These are phyloP conservation scores for Aeoliscus strigatus DNA, from an alignment of 2,797 vertebrate genomes.

Conservation along the genomic window DNA sequence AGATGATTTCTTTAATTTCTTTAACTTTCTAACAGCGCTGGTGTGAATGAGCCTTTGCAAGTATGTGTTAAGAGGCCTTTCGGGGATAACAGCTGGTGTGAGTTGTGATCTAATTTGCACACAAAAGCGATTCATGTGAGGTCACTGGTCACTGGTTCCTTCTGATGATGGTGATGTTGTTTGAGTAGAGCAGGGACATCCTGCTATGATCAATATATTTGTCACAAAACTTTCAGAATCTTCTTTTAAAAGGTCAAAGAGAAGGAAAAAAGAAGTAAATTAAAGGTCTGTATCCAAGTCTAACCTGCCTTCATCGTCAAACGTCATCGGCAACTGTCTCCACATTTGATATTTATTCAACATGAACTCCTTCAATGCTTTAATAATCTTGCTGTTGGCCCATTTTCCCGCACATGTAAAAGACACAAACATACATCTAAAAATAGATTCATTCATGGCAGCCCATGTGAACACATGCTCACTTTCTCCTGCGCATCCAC, in stretches of 20 bases:
- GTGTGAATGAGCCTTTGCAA: no score
- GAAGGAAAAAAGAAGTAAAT: conserved; percentile 1
- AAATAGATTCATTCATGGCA: conserved; percentile 19
- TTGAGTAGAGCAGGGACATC: conserved; percentile 10
- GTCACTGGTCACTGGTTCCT: conserved; percentile 12
- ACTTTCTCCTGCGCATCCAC: conserved; percentile 17
- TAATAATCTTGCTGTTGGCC: conserved; percentile 3
- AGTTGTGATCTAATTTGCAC: conserved; percentile 11
- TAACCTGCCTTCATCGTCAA: no score
- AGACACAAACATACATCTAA: conserved; percentile 1
- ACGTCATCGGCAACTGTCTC: no score
- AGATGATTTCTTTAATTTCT: no score
- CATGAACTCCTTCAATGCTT: not conserved
- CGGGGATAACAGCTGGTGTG: conserved; percentile 10
- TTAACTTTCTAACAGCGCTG: no score
- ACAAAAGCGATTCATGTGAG: conserved; percentile 14
- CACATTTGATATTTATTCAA: no score
- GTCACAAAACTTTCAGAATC: conserved; percentile 25
- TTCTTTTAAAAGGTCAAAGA: conserved; percentile 43
- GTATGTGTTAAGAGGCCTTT: no score
- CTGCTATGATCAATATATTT: conserved; percentile 37
- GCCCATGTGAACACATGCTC: conserved; percentile 37
- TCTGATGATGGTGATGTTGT: conserved; percentile 8
- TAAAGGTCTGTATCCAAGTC: not conserved
- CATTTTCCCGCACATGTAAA: conserved; percentile 16